Base-by-base conservation (phyloP, 2,888 invertebrate species). In the Venusia cambrica region DNA sequence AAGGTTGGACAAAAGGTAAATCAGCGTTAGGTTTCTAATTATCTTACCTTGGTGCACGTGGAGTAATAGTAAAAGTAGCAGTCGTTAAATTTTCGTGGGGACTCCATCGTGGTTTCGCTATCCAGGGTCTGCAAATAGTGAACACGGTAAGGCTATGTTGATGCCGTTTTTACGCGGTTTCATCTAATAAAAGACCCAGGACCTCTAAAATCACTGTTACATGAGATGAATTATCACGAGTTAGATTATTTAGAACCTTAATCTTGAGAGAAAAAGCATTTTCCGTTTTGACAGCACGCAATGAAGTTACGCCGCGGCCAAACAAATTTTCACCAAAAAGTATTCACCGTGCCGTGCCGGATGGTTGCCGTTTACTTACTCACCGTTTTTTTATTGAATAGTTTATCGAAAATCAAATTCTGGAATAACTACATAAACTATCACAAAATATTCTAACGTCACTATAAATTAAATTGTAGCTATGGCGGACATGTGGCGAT, bases 31-130 rank as follows among this genome's bases (percentile, higher is more conserved):
- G n/a, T 30, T 32, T 32, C 4, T 30, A 26, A 20, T 48, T 48
- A 30, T 36, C 83, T 83, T 84, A 95, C 95, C 92, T 95, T 95
- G 48, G 91, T 91, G 74, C 95, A 96, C 46, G 93, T 93, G 35
- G 95, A 95, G 73, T 95, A 95, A 73, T 94, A 96, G 80, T 92
- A 96, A 87, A 95, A 96, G 80, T 95, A 95, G 79, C 95, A 96
- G 77, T 95, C 95, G 77, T 94, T 92, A 74, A 93, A 92, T 87
- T 92, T 93, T 63, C 91, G 89, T 57, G 91, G 91, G 57, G 91
- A 91, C 81, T 92, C 92, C 90, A 93, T 90, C 66, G 72, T 76
- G 70, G 64, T 57, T 55, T 62, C 60, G 62, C 70, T 68, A 58
- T 68, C 75, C 71, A 73, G 72, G 71, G 67, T 73, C 81, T 83